Conservation (phyloP, 2,888 invertebrate species). For the Thymelicus lineola region DNA sequence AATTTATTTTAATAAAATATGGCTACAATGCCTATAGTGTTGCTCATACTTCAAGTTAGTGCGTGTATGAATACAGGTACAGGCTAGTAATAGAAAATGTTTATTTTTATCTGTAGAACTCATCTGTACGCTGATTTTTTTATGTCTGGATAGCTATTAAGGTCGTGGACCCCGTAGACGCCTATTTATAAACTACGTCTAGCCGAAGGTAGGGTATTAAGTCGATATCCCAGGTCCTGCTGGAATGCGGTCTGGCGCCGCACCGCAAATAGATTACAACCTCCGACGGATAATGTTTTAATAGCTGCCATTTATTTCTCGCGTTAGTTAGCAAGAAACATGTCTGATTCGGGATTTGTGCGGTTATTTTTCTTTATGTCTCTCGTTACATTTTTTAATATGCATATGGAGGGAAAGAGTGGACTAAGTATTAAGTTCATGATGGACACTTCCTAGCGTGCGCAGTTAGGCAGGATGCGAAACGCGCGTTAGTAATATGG, state of each 20-base stretch:
- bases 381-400: slow-evolving; percentile 1
- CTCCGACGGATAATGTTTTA: slow-evolving; percentile 57
- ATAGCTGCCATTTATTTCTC: slow-evolving; percentile 43
- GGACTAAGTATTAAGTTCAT: slow-evolving; percentile 39
- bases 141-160: slow-evolving; percentile 48
- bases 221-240: slow-evolving; percentile 71
- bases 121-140: slow-evolving; percentile 24
- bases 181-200: slow-evolving; percentile 69
- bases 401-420: neutral
- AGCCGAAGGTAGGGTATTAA: slow-evolving; percentile 70
- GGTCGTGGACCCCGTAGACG: slow-evolving; percentile 59
- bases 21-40: no score
- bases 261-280: slow-evolving; percentile 70
- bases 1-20: neutral
- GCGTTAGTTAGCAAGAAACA: slow-evolving; percentile 20
- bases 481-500: slow-evolving; percentile 72
- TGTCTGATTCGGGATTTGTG: slow-evolving; percentile 7
- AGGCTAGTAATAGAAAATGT: slow-evolving; percentile 23
- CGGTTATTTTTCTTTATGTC: neutral
- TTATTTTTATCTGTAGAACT: slow-evolving; percentile 24
- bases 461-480: slow-evolving; percentile 67
- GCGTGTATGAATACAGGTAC: neutral
- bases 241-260: slow-evolving; percentile 81
- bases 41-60: neutral
- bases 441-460: slow-evolving; percentile 69